Conservation (phyloP, 2,113 vertebrate species). For the Corythornis cristatus region DNA sequence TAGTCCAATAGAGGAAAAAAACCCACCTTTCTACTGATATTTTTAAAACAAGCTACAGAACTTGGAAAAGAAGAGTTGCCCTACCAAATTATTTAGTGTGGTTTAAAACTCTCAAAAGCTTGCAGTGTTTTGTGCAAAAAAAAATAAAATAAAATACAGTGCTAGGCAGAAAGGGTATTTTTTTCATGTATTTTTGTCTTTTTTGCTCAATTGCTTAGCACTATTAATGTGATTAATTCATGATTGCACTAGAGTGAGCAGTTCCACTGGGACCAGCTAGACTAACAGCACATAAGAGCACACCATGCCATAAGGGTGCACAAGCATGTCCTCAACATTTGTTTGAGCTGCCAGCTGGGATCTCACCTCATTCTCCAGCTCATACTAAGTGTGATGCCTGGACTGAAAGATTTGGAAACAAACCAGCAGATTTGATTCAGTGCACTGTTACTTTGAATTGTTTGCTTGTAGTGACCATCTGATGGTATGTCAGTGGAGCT, state of each 20-base stretch:
- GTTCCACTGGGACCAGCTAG: background rate
- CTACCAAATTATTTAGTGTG: background rate
- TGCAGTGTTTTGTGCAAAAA: background rate
- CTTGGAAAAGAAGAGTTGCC: background rate
- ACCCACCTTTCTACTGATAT: background rate
- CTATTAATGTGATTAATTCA: background rate
- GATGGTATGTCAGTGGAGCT: background rate
- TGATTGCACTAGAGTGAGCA: background rate
- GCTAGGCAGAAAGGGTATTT: background rate
- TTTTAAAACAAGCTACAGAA: constrained; percentile 26
- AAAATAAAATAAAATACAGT: background rate
- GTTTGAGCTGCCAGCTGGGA: background rate
- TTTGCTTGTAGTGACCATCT: background rate
- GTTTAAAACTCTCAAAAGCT: constrained; percentile 7
- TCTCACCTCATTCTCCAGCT: background rate
- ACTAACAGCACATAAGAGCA: background rate
- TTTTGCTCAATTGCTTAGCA: background rate
- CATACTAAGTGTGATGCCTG: background rate
- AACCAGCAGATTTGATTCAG: background rate
- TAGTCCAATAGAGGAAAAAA: background rate
- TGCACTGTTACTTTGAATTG: background rate
- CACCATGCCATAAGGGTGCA: background rate
- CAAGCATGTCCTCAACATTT: background rate
- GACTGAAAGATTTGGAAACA: background rate
- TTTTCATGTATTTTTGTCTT: background rate